Evolutionary conservation across 2,797 vertebrate genomes (phyloP), one percentile per base, ranked within the genome.

Genomic region (Hydrolagus colliei): DNA sequence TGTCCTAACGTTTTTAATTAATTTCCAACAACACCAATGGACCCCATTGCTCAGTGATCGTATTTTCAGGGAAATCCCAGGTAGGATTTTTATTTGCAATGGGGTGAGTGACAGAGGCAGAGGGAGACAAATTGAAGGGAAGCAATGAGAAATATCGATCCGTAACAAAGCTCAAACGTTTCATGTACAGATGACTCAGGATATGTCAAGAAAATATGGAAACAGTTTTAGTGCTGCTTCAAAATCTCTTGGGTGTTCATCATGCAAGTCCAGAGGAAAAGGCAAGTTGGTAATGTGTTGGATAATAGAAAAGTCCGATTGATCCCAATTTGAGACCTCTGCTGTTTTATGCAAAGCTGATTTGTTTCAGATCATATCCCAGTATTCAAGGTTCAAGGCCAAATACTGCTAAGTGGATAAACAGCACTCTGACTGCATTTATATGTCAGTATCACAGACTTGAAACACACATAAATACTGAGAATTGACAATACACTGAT

Each of bases 361-460:
- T 32, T 84, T 84, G 13, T 52, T 52, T 52, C 41, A 9, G 41
- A 84, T 68, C 67, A 71, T 65, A 3, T 80, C 2, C 61, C 4
- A 6, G 63, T 14, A 65, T 52, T 80, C 13, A 72, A 72, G 22
- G 65, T 16, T 5, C n/a, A 63, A 80, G 9, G 65, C 52, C 52
- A 77, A 84, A 63, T 14, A 71, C 65, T 71, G 27, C 32, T 71
- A 20, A 20, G 52, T 71, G 18, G 79, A 71, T 84, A 84, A 84
- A 84, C 79, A 84, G 79, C 79, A 84, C 79, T 80, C 78, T 84
- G 63, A 84, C 79, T 84, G 79, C 63, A 84, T n/a, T 68, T n/a
- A 71, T 32, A 71, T 71, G 27, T 20, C 78, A 65, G 14, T 67
- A 67, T 84, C 71, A 84, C 41, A 84, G 79, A 84, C 63, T 71